Conservation (phyloP, 2,888 invertebrate genomes). For the Parasteatoda lunata region DNA sequence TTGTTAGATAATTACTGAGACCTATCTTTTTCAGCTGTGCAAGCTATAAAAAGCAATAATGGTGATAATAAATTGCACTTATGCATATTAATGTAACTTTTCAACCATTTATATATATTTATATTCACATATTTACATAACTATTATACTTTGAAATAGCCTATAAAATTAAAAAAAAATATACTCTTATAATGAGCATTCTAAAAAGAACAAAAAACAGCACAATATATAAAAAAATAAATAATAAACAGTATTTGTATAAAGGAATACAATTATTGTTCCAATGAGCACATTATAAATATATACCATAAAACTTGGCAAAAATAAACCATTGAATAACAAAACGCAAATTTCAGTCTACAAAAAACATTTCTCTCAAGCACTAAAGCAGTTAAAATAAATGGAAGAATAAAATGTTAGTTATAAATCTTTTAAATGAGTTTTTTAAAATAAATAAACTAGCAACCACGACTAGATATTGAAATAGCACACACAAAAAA, state of each 20-base stretch:
- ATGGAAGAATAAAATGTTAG: too few species aligned
- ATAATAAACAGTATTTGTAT: conserved; percentile 21
- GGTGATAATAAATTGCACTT: conserved; percentile 61
- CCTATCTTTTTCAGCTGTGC: conserved; percentile 46
- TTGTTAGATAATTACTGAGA: conserved; percentile 21
- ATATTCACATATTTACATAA: conserved; percentile 60
- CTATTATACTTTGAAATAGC: conserved; percentile 59
- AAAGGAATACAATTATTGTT: conserved; percentile 10
- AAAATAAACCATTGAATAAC: too few species aligned
- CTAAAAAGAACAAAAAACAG: conserved; percentile 24
- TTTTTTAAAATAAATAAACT: too few species aligned
- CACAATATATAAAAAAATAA: conserved; percentile 26
- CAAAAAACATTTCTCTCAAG: too few species aligned
- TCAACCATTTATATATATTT: conserved; percentile 40
- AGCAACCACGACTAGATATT: too few species aligned
- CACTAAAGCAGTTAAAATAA: too few species aligned
- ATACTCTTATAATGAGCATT: too few species aligned
- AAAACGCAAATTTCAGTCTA: too few species aligned
- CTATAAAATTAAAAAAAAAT: conserved; percentile 16
- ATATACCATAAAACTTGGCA: conserved; percentile 10
- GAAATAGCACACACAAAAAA: too few species aligned
- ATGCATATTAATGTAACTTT: conserved; percentile 55
- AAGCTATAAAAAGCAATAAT: conserved; percentile 55
- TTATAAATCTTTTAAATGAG: too few species aligned
- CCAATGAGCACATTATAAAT: conserved; percentile 28